A percentile compares a stretch with the other conserved stretches of the same genome.
These are phyloP conservation scores for Rhamphomyia laevipes DNA, from an alignment of 2,888 invertebrate species.

Conservation along the genomic window DNA sequence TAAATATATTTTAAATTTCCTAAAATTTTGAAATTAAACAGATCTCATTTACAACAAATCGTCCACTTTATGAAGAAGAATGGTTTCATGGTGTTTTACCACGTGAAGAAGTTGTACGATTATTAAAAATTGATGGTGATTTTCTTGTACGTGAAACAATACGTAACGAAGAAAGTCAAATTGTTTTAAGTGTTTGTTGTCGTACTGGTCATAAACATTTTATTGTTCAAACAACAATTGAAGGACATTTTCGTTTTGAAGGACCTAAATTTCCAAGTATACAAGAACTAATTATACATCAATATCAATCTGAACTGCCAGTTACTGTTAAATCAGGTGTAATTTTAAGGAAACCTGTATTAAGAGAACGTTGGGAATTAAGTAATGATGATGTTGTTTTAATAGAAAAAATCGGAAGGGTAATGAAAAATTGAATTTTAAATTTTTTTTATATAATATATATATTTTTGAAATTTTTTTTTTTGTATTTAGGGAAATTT, in stretches of 20 bases:
- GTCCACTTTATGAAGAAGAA: constrained; percentile 77
- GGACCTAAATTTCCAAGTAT: constrained; percentile 89
- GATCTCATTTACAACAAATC: constrained; percentile 43
- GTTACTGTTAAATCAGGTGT: constrained; percentile 90
- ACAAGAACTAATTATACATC: constrained; percentile 80
- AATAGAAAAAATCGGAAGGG: constrained; percentile 86
- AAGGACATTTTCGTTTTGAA: constrained; percentile 88
- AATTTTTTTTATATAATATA: not conserved
- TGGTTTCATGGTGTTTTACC: constrained; percentile 97
- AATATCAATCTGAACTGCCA: constrained; percentile 71
- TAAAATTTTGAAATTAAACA: constrained; percentile 15
- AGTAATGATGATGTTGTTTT: constrained; percentile 90
- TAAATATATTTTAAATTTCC: not conserved
- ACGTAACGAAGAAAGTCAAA: constrained; percentile 81
- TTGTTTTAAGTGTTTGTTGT: constrained; percentile 86
- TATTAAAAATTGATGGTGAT: constrained; percentile 86
- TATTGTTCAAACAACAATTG: constrained; percentile 87
- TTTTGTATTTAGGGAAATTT: constrained; percentile 71
- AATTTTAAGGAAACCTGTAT: constrained; percentile 72
- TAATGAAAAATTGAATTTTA: constrained; percentile 29
- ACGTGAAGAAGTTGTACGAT: constrained; percentile 85
- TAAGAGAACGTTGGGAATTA: constrained; percentile 87
- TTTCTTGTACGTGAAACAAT: constrained; percentile 89
- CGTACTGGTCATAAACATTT: constrained; percentile 97
- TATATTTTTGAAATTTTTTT: not conserved